These are phyloP conservation scores for Anorthoa munda DNA, from an alignment of 2,888 invertebrate species.

Conservation along the genomic window DNA sequence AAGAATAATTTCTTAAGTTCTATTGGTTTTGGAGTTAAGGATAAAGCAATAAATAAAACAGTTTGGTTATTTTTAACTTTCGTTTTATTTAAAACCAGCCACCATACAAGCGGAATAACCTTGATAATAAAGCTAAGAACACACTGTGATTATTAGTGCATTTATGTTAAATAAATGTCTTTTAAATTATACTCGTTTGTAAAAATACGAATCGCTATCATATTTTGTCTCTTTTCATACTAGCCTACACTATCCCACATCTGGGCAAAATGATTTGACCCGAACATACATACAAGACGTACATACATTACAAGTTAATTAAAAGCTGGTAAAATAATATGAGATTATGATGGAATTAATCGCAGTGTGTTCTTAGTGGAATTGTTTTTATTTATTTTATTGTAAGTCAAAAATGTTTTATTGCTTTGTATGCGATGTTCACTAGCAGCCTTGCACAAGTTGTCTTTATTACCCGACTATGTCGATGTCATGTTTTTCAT, in stretches of 20 bases:
- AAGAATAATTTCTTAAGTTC: neutral
- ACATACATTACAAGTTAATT: no score
- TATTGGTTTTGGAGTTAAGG: neutral
- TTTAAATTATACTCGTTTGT: neutral
- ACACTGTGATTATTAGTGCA: constrained; percentile 36
- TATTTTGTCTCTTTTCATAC: no score
- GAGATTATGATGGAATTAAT: constrained; percentile 14
- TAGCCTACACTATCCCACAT: no score
- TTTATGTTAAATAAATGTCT: neutral
- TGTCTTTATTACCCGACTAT: neutral
- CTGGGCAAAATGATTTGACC: no score
- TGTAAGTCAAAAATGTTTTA: constrained; percentile 30
- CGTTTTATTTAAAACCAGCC: constrained; percentile 67
- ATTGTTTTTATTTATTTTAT: constrained; percentile 12
- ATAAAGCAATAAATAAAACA: constrained; percentile 43
- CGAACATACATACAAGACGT: no score
- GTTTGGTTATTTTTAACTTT: constrained; percentile 44
- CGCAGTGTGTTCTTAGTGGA: constrained; percentile 44
- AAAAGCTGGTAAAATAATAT: neutral
- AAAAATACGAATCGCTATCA: neutral
- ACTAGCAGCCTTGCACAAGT: constrained; percentile 25
- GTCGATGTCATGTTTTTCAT: neutral
- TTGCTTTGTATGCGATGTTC: constrained; percentile 16
- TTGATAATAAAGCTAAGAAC: constrained; percentile 47
- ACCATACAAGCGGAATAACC: constrained; percentile 64